phyloP scores from a whole-genome alignment of 2,888 invertebrate genomes.

The Spodoptera exigua region DNA sequence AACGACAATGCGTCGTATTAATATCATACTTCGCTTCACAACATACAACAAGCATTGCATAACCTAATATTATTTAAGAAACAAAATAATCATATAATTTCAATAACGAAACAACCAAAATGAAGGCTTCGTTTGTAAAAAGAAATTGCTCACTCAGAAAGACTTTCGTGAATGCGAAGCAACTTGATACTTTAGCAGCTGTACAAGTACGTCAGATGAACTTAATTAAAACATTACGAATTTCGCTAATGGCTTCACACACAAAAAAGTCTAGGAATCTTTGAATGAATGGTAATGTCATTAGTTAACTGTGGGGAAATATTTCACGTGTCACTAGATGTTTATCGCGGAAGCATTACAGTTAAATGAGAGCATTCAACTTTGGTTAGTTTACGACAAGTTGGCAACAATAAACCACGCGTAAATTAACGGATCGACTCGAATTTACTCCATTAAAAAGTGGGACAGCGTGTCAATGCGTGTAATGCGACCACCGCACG shows the following conservation, averaged over 20 bases:
- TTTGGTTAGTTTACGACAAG: conserved; percentile 18
- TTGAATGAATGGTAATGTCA: conserved; percentile 26
- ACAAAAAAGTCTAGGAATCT: conserved; percentile 12
- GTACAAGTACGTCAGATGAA: conserved; percentile 16
- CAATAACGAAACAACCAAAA: conserved; percentile 2
- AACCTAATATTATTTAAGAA: background rate
- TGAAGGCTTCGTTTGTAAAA: background rate
- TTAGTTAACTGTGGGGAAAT: conserved; percentile 27
- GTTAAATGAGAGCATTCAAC: conserved; percentile 41
- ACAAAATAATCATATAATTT: background rate
- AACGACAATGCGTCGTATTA: background rate
- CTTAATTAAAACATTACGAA: conserved; percentile 32
- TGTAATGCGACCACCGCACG: conserved; percentile 9
- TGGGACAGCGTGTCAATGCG: conserved; percentile 26
- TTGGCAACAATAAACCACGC: conserved; percentile 26
- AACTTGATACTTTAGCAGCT: conserved; percentile 3
- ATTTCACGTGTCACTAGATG: conserved; percentile 45
- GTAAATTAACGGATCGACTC: conserved; percentile 3
- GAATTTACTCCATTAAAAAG: conserved; percentile 20
- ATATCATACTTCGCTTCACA: background rate
- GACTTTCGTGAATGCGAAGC: conserved; percentile 3
- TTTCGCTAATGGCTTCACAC: conserved; percentile 34
- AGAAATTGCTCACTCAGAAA: background rate
- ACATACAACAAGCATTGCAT: background rate
- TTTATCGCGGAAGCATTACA: conserved; percentile 37